Conservation (phyloP, 2,797 vertebrate genomes). For the Toxotes lorentzi region DNA sequence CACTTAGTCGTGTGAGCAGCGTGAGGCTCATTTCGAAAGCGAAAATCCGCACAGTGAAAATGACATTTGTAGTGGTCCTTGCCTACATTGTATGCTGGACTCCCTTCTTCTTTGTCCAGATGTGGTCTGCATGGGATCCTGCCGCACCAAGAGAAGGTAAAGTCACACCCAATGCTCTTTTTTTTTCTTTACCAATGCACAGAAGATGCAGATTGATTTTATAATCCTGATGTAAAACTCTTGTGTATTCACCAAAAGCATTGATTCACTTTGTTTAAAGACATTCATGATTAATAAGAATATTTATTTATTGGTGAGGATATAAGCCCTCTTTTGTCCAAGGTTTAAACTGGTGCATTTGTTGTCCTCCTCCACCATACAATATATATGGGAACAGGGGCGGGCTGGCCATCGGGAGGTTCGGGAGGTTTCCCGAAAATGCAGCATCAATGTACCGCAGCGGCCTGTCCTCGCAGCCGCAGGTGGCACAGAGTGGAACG, state of each 20-base stretch:
- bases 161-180: background rate
- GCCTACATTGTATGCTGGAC: conserved; percentile 98
- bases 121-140: conserved; percentile 98
- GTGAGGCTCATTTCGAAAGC: conserved; percentile 96
- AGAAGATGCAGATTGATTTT: background rate
- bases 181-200: background rate
- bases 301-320: background rate
- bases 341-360: conserved; percentile 11
- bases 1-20: conserved; percentile 93
- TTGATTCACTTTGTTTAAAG: background rate
- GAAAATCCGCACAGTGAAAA: conserved; percentile 98
- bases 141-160: conserved; percentile 95
- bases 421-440: too few species aligned
- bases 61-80: conserved; percentile 98
- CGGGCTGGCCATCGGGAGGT: too few species aligned
- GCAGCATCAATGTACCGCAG: too few species aligned
- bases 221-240: background rate
- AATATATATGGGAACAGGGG: conserved; percentile 31
- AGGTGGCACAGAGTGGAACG: too few species aligned
- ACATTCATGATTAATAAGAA: background rate
- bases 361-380: conserved; percentile 15
- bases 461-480: too few species aligned
- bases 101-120: conserved; percentile 98
- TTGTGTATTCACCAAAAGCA: background rate
- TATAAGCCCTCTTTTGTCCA: background rate